phyloP scores from a whole-genome alignment of 2,797 vertebrate species.

The Eospalax fontanierii region DNA sequence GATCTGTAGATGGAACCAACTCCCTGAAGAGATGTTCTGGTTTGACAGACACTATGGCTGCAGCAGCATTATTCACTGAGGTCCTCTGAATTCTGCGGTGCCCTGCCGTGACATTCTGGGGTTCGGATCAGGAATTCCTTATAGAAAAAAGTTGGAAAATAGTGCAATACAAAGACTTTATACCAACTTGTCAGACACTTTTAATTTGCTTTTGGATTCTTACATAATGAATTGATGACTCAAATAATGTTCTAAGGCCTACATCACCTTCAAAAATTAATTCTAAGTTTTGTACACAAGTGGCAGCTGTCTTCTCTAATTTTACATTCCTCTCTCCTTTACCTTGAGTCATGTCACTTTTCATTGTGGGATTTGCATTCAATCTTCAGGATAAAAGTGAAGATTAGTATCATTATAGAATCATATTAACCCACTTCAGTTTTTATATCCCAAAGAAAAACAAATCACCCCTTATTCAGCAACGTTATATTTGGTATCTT shows the following conservation, averaged over 20 bases:
- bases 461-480: background rate
- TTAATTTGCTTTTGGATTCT: background rate
- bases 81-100: too few species aligned
- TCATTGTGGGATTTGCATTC: background rate
- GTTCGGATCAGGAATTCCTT: background rate
- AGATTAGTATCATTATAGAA: background rate
- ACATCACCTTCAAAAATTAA: background rate
- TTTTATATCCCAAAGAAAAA: slow-evolving; percentile 25
- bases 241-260: background rate
- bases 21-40: background rate
- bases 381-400: background rate
- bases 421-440: background rate
- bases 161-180: too few species aligned
- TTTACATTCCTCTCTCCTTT: background rate
- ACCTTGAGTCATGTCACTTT: background rate
- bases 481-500: slow-evolving; percentile 14
- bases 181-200: too few species aligned
- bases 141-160: background rate
- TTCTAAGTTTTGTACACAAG: background rate
- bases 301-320: background rate
- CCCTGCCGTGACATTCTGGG: background rate
- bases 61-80: background rate
- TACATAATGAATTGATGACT: background rate
- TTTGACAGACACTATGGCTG: background rate
- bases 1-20: background rate